These are phyloP conservation scores for Pterocles orientalis DNA, from an alignment of 2,113 vertebrate species.

Conservation along the genomic window DNA sequence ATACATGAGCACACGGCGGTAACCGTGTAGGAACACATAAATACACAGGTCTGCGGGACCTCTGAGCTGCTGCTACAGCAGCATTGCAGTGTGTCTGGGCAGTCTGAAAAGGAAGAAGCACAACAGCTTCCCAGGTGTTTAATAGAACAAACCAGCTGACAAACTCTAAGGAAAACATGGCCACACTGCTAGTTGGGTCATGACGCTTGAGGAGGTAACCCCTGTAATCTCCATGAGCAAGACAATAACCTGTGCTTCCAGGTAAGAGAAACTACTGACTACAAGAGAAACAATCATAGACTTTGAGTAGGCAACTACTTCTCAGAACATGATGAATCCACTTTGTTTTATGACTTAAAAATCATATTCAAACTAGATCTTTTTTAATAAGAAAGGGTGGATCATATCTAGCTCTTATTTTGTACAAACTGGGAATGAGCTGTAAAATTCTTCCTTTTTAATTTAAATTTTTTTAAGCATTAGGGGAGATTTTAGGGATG, in stretches of 20 bases:
- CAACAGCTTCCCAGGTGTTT: neutral
- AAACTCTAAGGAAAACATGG: neutral
- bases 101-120: neutral
- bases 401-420: neutral
- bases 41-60: neutral
- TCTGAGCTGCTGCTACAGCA: neutral
- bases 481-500: neutral
- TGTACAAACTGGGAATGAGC: neutral
- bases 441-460: neutral
- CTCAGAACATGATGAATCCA: neutral
- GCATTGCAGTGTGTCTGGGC: neutral
- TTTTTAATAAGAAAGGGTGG: neutral
- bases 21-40: neutral
- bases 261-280: neutral
- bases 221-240: neutral
- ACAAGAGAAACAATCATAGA: neutral
- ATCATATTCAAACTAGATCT: neutral
- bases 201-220: neutral
- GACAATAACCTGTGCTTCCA: neutral
- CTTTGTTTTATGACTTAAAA: neutral
- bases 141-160: neutral
- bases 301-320: neutral
- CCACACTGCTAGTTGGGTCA: neutral
- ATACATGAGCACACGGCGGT: neutral
- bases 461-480: neutral